phyloP scores from a whole-genome alignment of 2,888 invertebrate species.

The Drosophila glabriapex region DNA sequence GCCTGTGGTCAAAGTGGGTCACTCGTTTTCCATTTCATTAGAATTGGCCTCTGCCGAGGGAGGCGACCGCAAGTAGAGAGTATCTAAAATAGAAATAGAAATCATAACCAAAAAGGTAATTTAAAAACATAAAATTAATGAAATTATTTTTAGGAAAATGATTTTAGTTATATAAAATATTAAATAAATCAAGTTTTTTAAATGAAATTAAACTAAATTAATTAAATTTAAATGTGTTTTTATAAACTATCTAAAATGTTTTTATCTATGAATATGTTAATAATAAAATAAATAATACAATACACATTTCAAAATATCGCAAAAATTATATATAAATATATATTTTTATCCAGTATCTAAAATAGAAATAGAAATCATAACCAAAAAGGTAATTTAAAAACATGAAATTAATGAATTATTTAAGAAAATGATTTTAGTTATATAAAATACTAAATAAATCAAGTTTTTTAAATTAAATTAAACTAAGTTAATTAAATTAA shows the following conservation, averaged over 20 bases:
- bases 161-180: neutral
- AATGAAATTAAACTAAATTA: neutral
- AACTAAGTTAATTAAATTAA: too few species aligned
- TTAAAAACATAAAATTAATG: neutral
- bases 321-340: neutral
- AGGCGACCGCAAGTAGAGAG: constrained; percentile 6
- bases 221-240: too few species aligned
- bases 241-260: neutral
- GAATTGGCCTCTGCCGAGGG: constrained; percentile 27
- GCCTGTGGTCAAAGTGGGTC: constrained; percentile 47
- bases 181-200: neutral
- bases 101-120: neutral
- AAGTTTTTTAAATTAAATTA: too few species aligned
- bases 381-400: neutral
- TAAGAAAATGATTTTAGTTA: accelerated
- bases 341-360: neutral
- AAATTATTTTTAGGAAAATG: neutral
- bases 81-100: neutral
- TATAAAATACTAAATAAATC: neutral
- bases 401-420: neutral
- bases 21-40: constrained; percentile 36
- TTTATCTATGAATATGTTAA: neutral
- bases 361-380: neutral
- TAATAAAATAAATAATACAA: neutral
- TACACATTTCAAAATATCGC: neutral